Evolutionary conservation across 2,888 invertebrate species (phyloP).

Genomic region (Mechanitis mazaeus): DNA sequence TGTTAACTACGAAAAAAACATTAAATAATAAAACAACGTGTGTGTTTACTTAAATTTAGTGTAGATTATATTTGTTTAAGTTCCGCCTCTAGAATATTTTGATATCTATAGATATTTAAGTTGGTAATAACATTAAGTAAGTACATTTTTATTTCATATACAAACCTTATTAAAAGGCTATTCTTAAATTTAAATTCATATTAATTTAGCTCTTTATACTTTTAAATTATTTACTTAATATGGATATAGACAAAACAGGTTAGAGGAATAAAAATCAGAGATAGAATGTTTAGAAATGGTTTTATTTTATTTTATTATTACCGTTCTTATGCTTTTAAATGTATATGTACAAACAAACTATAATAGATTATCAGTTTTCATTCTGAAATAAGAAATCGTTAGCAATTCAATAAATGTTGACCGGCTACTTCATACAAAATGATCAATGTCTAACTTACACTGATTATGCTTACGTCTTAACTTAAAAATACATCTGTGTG

Average conservation of each 20-base stretch:
- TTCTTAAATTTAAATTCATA: no score
- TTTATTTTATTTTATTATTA: slow-evolving; percentile 73
- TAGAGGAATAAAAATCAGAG: slow-evolving; percentile 36
- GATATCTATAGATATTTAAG: no score
- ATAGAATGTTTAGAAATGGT: slow-evolving; percentile 68
- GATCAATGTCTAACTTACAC: slow-evolving; percentile 62
- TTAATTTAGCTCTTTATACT: no score
- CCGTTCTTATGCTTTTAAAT: slow-evolving; percentile 72
- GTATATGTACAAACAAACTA: slow-evolving; percentile 77
- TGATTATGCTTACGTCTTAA: slow-evolving; percentile 71
- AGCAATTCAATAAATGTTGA: slow-evolving; percentile 58
- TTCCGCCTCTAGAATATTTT: no score
- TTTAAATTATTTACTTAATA: neutral
- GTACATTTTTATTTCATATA: no score
- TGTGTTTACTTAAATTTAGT: no score
- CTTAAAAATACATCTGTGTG: slow-evolving; percentile 67
- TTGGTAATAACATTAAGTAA: no score
- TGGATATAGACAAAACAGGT: neutral
- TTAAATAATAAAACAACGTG: no score
- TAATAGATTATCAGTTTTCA: slow-evolving; percentile 71
- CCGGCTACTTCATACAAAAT: slow-evolving; percentile 52
- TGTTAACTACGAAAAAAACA: no score
- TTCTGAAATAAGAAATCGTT: slow-evolving; percentile 70
- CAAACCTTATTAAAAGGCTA: no score
- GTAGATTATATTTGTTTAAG: no score